Evolutionary conservation across 2,797 vertebrate species (phyloP).

Genomic region (Sternotherus odoratus): DNA sequence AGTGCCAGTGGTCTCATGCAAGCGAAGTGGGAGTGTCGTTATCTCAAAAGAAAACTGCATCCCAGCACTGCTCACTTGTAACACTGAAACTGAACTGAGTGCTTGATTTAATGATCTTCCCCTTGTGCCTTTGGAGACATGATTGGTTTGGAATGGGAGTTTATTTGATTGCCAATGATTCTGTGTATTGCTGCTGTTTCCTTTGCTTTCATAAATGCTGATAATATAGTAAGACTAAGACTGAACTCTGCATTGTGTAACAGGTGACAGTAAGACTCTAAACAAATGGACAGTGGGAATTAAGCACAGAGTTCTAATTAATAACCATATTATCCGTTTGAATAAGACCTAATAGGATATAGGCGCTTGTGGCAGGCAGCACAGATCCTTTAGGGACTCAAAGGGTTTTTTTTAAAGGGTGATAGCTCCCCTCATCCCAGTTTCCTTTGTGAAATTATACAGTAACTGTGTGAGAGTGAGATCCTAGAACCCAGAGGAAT

Average conservation of each 20-base stretch:
- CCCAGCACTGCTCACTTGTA: neutral
- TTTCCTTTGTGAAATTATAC: neutral
- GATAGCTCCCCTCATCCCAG: neutral
- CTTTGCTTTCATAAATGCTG: neutral
- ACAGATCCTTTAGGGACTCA: accelerated
- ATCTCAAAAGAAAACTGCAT: neutral
- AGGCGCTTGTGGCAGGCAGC: accelerated
- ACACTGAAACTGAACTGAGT: too few relatives aligned
- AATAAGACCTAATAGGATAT: neutral
- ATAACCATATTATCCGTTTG: accelerated
- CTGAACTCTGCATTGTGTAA: neutral
- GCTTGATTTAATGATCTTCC: neutral
- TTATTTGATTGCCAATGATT: neutral
- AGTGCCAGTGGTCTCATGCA: accelerated
- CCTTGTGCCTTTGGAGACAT: neutral
- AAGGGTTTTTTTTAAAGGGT: accelerated
- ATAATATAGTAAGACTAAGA: accelerated
- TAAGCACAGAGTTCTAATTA: neutral
- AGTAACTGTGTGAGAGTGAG: neutral
- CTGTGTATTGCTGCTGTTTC: accelerated
- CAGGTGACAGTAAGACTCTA: accelerated
- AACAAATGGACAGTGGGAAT: accelerated
- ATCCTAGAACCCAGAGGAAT: neutral
- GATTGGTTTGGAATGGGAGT: neutral
- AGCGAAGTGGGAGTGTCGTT: accelerated